These are phyloP conservation scores for Leptatherina wallacei DNA, from an alignment of 2,797 vertebrate species.

Conservation along the genomic window DNA sequence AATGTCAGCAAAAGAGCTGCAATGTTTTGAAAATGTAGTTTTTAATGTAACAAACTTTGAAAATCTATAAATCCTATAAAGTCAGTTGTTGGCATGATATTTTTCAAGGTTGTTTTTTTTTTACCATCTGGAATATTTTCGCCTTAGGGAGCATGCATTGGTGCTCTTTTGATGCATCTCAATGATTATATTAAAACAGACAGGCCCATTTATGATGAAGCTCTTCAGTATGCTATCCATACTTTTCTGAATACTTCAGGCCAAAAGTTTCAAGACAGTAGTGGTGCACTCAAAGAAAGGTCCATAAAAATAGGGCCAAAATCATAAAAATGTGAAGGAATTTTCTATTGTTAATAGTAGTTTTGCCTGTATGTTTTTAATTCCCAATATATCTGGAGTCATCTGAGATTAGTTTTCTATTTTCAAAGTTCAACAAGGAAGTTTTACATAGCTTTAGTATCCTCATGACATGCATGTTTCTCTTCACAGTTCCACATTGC, in stretches of 20 bases:
- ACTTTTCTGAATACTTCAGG: neutral
- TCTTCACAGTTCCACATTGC: no score
- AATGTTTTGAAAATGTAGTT: neutral
- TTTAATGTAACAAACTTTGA: conserved; percentile 14
- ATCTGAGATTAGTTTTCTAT: no score
- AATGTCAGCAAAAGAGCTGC: neutral
- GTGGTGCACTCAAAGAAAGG: neutral
- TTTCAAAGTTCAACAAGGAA: no score
- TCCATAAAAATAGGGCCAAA: no score
- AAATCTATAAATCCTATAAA: neutral
- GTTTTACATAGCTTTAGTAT: no score
- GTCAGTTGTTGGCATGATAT: conserved; percentile 6
- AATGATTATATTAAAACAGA: conserved; percentile 6
- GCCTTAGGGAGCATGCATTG: neutral
- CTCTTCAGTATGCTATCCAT: conserved; percentile 5
- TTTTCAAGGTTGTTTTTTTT: neutral
- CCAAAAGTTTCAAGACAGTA: neutral
- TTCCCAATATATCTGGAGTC: no score
- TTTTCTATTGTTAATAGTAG: no score
- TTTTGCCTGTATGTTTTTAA: no score
- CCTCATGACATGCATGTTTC: no score
- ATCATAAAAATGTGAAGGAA: no score
- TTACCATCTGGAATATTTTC: neutral
- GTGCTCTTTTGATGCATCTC: conserved; percentile 11
- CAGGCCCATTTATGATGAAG: conserved; percentile 10